These are phyloP conservation scores for Tamandua tetradactyla DNA, from an alignment of 2,797 vertebrate genomes.

Conservation along the genomic window DNA sequence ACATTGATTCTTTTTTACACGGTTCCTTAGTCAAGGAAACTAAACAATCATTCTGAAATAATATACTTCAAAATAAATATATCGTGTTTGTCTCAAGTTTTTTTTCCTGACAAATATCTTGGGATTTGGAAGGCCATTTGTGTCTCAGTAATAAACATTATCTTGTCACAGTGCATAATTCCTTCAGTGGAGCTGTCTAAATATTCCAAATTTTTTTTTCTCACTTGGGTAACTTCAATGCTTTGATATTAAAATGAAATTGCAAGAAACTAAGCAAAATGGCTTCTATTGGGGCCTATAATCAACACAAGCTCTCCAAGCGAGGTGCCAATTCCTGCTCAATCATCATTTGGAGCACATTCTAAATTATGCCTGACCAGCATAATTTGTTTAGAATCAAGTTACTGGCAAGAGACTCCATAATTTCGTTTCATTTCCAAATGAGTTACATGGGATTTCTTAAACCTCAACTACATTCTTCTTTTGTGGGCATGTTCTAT, in stretches of 20 bases:
- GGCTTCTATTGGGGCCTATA: background rate
- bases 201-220: conserved; percentile 29
- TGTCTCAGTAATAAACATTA: conserved; percentile 63
- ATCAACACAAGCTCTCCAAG: background rate
- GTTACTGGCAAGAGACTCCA: background rate
- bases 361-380: background rate
- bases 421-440: conserved; percentile 1
- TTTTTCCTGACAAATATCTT: conserved; percentile 55
- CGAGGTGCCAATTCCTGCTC: background rate
- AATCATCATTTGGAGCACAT: background rate
- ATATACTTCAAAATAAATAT: conserved; percentile 68
- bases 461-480: background rate
- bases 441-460: background rate
- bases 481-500: background rate
- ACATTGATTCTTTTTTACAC: conserved; percentile 54
- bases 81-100: conserved; percentile 34
- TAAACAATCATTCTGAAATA: conserved; percentile 60
- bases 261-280: conserved; percentile 26
- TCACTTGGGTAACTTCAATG: background rate
- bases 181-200: conserved; percentile 42
- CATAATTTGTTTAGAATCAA: conserved; percentile 31
- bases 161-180: conserved; percentile 57
- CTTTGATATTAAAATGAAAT: conserved; percentile 60
- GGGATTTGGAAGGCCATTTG: conserved; percentile 37
- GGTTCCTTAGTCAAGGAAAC: conserved; percentile 61